Evolutionary conservation across 30 jellyfish, hydroid and myxozoan genomes (phyloP).

Genomic region (Cassiopea xamachana): DNA sequence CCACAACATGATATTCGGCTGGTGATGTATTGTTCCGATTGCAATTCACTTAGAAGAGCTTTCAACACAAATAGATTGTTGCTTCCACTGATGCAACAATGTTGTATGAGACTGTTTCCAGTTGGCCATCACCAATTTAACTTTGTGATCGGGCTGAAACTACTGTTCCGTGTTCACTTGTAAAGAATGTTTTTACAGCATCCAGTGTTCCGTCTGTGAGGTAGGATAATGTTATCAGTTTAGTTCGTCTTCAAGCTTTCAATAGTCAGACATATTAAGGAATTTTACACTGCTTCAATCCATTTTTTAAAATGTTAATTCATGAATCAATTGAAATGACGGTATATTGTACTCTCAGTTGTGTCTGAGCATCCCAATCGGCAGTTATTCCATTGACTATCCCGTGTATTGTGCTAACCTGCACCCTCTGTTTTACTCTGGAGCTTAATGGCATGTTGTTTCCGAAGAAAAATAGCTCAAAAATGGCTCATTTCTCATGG

Average conservation of each 20-base stretch:
- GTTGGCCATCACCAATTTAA: not conserved
- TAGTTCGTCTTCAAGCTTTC: not conserved
- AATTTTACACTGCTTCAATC: too few species aligned
- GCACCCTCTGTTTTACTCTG: too few species aligned
- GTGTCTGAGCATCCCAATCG: too few species aligned
- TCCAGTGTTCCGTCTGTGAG: not conserved
- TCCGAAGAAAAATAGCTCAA: too few species aligned
- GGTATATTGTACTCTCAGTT: too few species aligned
- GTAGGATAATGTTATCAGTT: not conserved
- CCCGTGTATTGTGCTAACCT: too few species aligned
- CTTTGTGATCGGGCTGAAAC: not conserved
- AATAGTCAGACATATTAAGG: too few species aligned
- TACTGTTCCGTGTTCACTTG: not conserved
- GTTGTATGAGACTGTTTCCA: not conserved
- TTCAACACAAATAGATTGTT: not conserved
- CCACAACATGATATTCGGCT: not conserved
- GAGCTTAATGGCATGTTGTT: too few species aligned
- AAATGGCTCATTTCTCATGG: too few species aligned
- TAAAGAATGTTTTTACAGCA: not conserved
- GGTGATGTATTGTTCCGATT: not conserved
- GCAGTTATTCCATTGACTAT: too few species aligned
- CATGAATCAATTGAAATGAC: too few species aligned
- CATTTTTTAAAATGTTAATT: too few species aligned
- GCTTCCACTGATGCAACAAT: not conserved
- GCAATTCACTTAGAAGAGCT: not conserved